Evolutionary conservation across 2,888 invertebrate genomes (phyloP), one percentile per base, ranked within the genome.

Genomic region (Hirudinaria manillensis): DNA sequence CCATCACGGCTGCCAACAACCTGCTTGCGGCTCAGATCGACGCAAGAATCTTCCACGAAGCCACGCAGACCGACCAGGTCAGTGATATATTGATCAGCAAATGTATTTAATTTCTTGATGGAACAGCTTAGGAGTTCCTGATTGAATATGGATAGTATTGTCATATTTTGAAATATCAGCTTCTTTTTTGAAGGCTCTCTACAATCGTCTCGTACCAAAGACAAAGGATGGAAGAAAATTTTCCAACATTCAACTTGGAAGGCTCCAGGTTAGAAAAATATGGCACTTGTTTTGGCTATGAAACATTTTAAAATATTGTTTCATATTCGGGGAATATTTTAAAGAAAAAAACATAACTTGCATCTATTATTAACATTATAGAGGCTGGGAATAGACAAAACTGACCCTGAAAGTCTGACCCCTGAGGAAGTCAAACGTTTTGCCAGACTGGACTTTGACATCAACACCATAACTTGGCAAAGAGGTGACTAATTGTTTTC

Each of bases 1-100:
- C 99, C 0, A 92, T 99, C n/a, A 91, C 93, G 0, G 96, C 95
- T 0, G 97, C 98, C 7, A 95, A 98, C 86, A 99, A 99, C 86
- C 88, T 99, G 19, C 87, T 98, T n/a, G 94, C 98, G 0, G 98
- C 99, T 0, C 97, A 97, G 84, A 89, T 99, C 83, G 99, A 99
- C 83, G 93, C 97, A 0, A 88, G 98, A 80, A 93, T 95, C 83
- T 98, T 97, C 87, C 99, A 99, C 85, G 99, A 99, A 86, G 88
- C 90, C 2, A 97, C 97, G 0, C 98, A 98, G 85, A 88, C 89
- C 67, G 94, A 97, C 83, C 88, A 73, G 65, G 73, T 73, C 13
- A 0, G 51, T 4, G 45, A 45, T 45, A 2, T 4, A 45, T 45
- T 10, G 45, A 7, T 45, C 10, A 45, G 16, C 16, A 10, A 45